Evolutionary conservation across 92 coral and sea anemone genomes (phyloP).

Genomic region (Zoanthus sansibaricus): DNA sequence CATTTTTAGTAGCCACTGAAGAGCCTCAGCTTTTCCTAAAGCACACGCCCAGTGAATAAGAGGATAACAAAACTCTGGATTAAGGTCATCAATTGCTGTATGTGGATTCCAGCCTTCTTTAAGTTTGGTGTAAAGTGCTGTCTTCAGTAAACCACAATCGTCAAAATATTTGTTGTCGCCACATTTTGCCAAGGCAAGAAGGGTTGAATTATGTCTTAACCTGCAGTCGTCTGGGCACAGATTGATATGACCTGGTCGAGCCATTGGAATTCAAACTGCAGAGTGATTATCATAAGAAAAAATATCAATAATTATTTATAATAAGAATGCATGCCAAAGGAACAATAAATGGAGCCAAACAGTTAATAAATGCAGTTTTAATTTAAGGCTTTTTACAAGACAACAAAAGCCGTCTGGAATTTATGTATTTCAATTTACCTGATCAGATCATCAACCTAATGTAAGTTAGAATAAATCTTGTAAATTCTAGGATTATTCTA

Average conservation of each 20-base stretch:
- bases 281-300: not conserved
- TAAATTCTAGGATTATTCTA: no score
- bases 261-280: conserved; percentile 19
- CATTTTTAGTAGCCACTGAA: conserved; percentile 45
- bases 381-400: no score
- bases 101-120: conserved; percentile 44
- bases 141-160: conserved; percentile 40
- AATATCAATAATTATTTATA: no score
- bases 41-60: conserved; percentile 47
- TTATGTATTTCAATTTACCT: no score
- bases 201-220: conserved; percentile 34
- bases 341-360: no score
- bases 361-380: no score
- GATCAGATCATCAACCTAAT: no score
- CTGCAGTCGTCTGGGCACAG: conserved; percentile 25
- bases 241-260: conserved; percentile 28
- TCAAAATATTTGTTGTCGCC: conserved; percentile 42
- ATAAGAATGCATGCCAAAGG: no score
- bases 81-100: conserved; percentile 30
- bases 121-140: conserved; percentile 40
- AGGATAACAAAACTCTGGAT: conserved; percentile 9
- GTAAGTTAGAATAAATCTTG: no score
- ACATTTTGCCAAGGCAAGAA: conserved; percentile 36
- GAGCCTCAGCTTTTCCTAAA: conserved; percentile 35
- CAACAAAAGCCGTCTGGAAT: no score